Conservation (phyloP, 2,797 vertebrate species). For the Aphelocoma californica region DNA sequence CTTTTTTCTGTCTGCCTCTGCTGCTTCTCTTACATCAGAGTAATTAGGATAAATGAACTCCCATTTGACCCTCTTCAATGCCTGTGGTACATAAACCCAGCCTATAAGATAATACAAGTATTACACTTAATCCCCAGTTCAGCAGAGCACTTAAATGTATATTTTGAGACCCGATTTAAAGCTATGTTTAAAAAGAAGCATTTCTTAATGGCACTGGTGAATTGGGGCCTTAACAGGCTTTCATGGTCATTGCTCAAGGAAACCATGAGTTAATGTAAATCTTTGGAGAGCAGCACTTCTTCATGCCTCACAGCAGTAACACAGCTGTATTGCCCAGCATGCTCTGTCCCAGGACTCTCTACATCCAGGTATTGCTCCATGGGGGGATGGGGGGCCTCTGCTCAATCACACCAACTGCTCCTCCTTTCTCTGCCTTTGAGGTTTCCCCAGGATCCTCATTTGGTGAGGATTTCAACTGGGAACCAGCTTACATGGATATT, state of each 20-base stretch:
- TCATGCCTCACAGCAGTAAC: accelerated
- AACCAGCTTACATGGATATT: background rate
- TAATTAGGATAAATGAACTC: constrained; percentile 30
- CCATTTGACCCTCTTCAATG: background rate
- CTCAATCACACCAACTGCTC: background rate
- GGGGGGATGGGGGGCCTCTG: background rate
- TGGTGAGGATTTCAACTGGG: background rate
- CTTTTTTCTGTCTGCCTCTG: background rate
- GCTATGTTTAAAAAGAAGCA: background rate
- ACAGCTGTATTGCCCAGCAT: background rate
- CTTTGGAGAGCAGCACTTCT: background rate
- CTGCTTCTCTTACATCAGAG: background rate
- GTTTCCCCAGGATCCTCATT: background rate
- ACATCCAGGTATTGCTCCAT: background rate
- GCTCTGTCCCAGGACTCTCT: background rate
- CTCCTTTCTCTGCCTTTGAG: background rate
- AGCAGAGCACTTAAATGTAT: background rate
- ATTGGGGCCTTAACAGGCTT: background rate
- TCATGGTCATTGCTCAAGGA: background rate
- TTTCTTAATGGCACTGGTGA: background rate
- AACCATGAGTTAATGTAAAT: background rate
- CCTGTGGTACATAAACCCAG: background rate
- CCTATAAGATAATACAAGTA: background rate
- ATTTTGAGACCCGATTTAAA: background rate
- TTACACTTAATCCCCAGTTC: background rate